Evolutionary conservation across 2,888 invertebrate species (phyloP).

Genomic region (Helicoverpa assulta): DNA sequence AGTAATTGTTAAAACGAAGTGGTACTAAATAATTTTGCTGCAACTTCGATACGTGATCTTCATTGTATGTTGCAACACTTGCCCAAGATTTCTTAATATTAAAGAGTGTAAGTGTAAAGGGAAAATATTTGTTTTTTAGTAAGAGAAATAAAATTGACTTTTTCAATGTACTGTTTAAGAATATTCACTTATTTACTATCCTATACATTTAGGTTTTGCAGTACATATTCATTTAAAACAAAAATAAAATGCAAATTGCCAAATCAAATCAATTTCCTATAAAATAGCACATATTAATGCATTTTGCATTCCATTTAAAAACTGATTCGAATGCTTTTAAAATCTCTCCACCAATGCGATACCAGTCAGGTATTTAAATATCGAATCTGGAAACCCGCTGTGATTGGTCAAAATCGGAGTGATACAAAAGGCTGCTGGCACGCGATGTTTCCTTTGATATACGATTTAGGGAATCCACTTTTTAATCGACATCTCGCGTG

Average conservation of each 20-base stretch:
- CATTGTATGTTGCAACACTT: conserved; percentile 27
- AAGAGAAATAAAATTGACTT: no score
- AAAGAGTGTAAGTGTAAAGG: no score
- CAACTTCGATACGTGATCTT: conserved; percentile 22
- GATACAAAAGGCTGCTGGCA: conserved; percentile 44
- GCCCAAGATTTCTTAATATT: not conserved
- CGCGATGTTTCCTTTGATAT: conserved; percentile 47
- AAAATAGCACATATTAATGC: conserved; percentile 20
- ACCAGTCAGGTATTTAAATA: conserved; percentile 36
- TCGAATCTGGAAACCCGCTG: conserved; percentile 31
- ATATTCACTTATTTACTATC: no score
- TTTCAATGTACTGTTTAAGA: no score
- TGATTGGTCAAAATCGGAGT: conserved; percentile 28
- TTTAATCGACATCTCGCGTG: conserved; percentile 56
- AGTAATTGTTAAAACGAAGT: conserved; percentile 10
- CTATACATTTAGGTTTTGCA: no score
- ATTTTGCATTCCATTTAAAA: conserved; percentile 22
- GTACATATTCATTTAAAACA: not conserved
- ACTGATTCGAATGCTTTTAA: conserved; percentile 29
- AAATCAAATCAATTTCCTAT: not conserved
- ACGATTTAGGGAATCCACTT: conserved; percentile 39
- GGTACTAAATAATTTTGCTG: conserved; percentile 16
- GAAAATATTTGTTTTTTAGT: no score
- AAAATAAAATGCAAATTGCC: not conserved
- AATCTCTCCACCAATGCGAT: conserved; percentile 20